Percentiles rank a stretch among this genome's conserved stretches.
Evolutionary conservation across 2,888 invertebrate genomes (phyloP).

Genomic region (Spisula solida): DNA sequence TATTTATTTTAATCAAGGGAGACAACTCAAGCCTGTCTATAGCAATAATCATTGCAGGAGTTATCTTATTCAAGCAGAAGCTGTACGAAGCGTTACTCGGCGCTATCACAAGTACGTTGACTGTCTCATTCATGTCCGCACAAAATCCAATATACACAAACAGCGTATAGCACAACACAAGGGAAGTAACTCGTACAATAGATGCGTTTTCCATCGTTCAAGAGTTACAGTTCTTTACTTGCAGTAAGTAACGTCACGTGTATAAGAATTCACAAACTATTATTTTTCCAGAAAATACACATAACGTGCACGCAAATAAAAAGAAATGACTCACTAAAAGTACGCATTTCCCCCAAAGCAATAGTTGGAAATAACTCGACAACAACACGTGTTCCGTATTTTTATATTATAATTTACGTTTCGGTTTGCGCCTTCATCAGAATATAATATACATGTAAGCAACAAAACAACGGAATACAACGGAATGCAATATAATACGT

Average conservation of each 20-base stretch:
- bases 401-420: too few species aligned
- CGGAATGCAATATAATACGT: too few species aligned
- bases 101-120: conserved; percentile 52
- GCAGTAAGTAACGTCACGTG: too few species aligned
- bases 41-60: conserved; percentile 53
- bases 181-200: neutral
- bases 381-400: too few species aligned
- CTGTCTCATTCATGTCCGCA: neutral
- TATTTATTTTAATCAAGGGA: conserved; percentile 38
- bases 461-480: too few species aligned
- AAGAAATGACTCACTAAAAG: too few species aligned
- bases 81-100: conserved; percentile 40
- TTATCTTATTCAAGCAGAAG: conserved; percentile 40
- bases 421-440: too few species aligned
- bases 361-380: too few species aligned
- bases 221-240: conserved; percentile 5
- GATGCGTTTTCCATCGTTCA: neutral
- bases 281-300: too few species aligned
- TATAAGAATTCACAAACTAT: too few species aligned
- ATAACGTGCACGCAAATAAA: too few species aligned
- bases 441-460: too few species aligned
- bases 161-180: neutral
- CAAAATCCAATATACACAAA: neutral
- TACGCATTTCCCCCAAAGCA: neutral
- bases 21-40: conserved; percentile 3